phyloP scores from a whole-genome alignment of 2,113 vertebrate species.

The Melozone crissalis region DNA sequence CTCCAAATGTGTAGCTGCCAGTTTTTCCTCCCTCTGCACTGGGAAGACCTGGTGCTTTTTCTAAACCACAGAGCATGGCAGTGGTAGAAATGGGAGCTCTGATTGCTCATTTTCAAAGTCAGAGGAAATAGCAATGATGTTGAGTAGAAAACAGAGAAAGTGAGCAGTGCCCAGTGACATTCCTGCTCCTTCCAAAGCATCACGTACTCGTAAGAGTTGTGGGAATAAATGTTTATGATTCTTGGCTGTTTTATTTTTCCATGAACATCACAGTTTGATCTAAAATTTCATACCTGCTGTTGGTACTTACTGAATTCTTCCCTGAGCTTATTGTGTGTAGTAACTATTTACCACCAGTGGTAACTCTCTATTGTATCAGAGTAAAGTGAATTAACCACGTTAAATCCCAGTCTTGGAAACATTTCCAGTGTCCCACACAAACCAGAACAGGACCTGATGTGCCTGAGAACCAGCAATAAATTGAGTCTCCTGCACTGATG shows the following conservation, averaged over 20 bases:
- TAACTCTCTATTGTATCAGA: background rate
- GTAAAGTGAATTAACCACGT: background rate
- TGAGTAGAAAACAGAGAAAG: background rate
- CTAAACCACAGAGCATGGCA: background rate
- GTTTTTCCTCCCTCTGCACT: background rate
- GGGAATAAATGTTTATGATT: background rate
- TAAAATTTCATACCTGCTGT: background rate
- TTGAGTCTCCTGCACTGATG: background rate
- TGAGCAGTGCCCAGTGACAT: background rate
- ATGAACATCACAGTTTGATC: background rate
- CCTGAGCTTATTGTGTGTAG: background rate
- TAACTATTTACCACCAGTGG: background rate
- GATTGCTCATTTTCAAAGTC: background rate
- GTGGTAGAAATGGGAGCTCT: background rate
- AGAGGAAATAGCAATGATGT: background rate
- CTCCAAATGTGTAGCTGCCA: background rate
- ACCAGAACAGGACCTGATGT: background rate
- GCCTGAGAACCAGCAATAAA: background rate
- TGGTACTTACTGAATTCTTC: background rate
- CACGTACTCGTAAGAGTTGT: background rate
- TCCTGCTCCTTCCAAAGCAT: background rate
- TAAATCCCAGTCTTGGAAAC: background rate
- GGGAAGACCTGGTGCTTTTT: background rate
- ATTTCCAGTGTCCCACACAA: background rate
- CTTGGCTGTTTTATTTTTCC: background rate